Percentiles rank a stretch among this genome's conserved stretches.
These are phyloP conservation scores for Holotrichia oblita DNA, from an alignment of 1,140 invertebrate genomes.

Conservation along the genomic window DNA sequence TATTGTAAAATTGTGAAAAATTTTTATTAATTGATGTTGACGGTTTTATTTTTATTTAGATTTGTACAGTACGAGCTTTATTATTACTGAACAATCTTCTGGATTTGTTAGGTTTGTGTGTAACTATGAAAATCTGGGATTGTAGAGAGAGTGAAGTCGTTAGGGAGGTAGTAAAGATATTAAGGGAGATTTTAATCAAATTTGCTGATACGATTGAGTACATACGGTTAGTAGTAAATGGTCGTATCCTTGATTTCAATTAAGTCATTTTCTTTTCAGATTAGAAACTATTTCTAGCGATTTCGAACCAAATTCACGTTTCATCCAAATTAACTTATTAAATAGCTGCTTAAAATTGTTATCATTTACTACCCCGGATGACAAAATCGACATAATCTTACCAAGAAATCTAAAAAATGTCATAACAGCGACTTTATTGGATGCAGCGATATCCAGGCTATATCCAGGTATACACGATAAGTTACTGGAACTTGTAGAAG, in stretches of 20 bases:
- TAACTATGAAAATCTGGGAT: constrained; percentile 49
- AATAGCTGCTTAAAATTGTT: constrained; percentile 52
- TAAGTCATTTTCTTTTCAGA: constrained; percentile 45
- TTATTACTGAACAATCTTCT: constrained; percentile 53
- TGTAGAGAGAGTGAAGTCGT: constrained; percentile 27
- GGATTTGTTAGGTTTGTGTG: constrained; percentile 50
- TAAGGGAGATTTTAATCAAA: constrained; percentile 53
- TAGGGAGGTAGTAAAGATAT: constrained; percentile 48
- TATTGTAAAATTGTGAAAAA: not conserved
- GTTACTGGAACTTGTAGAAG: constrained; percentile 56
- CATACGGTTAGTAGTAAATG: constrained; percentile 58
- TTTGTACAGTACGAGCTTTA: constrained; percentile 55
- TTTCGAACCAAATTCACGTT: constrained; percentile 49
- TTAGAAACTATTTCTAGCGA: constrained; percentile 55
- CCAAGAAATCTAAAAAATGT: constrained; percentile 58
- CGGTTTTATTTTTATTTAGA: constrained; percentile 46
- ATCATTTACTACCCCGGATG: constrained; percentile 52
- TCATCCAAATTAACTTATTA: constrained; percentile 55
- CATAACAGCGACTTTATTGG: constrained; percentile 55
- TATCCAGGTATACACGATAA: constrained; percentile 58
- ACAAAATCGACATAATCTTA: constrained; percentile 52
- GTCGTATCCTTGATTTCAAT: no score
- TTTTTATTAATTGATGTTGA: constrained; percentile 39
- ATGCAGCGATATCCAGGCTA: constrained; percentile 55
- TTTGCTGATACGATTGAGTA: constrained; percentile 63